These are phyloP conservation scores for Pollenia amentaria DNA, from an alignment of 2,888 invertebrate species.

Conservation along the genomic window DNA sequence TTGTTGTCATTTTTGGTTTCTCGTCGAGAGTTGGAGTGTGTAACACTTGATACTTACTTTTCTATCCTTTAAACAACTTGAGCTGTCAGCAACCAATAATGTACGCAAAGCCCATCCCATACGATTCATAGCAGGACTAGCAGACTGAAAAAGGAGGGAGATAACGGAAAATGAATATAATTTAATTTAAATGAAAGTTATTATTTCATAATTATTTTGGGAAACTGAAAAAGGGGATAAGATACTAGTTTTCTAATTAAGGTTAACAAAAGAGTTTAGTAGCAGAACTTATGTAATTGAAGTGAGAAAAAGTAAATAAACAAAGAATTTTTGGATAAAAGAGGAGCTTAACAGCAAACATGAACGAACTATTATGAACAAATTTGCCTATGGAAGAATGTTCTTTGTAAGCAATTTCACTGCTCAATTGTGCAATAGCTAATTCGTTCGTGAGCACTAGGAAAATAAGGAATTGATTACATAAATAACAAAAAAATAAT, in stretches of 20 bases:
- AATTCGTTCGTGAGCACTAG: too few relatives aligned
- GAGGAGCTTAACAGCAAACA: too few relatives aligned
- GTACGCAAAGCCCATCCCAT: slow-evolving; percentile 90
- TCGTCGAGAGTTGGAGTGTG: not conserved
- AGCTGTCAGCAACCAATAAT: slow-evolving; percentile 87
- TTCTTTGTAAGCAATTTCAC: too few relatives aligned
- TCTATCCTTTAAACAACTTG: slow-evolving; percentile 88
- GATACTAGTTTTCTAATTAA: slow-evolving; percentile 3
- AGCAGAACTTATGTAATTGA: not conserved
- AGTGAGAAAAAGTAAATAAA: not conserved
- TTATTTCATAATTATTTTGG: slow-evolving; percentile 27
- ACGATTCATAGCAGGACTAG: slow-evolving; percentile 88
- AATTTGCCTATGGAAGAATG: too few relatives aligned
- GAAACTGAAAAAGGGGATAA: not conserved
- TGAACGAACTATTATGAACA: too few relatives aligned
- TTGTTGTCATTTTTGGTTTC: slow-evolving; percentile 5
- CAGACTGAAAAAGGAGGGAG: slow-evolving; percentile 84
- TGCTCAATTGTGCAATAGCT: too few relatives aligned
- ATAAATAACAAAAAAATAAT: too few relatives aligned
- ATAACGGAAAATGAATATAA: slow-evolving; percentile 11
- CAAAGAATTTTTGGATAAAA: not conserved
- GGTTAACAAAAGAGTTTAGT: not conserved
- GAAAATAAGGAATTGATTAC: too few relatives aligned
- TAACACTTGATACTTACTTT: slow-evolving; percentile 84
- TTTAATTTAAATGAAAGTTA: slow-evolving; percentile 16